Percentiles rank a stretch among this genome's conserved stretches.
Conservation (phyloP, 1,140 invertebrate genomes). For the Euura saliciscinereae region DNA sequence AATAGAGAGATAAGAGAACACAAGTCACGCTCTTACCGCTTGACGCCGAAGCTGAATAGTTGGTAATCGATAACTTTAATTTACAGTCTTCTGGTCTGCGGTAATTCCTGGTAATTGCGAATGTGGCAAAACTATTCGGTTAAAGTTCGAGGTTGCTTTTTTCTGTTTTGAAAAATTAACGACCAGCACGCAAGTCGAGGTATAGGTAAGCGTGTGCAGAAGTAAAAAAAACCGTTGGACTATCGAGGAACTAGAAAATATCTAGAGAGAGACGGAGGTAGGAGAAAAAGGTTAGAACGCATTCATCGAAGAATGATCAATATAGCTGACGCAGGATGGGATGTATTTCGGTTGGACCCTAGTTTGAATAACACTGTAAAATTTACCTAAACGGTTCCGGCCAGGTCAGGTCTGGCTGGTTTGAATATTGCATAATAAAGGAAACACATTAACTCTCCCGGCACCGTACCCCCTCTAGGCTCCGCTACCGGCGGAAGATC, state of each 20-base stretch:
- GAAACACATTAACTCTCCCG: constrained; percentile 50
- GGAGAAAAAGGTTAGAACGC: constrained; percentile 13
- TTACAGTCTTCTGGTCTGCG: too few relatives aligned
- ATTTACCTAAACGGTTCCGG: constrained; percentile 58
- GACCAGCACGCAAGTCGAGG: too few relatives aligned
- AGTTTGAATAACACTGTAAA: constrained; percentile 58
- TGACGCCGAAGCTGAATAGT: too few relatives aligned
- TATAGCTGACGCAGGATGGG: constrained; percentile 44
- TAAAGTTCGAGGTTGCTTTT: too few relatives aligned
- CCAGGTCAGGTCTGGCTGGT: constrained; percentile 38
- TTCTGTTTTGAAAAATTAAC: too few relatives aligned
- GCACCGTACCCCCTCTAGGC: not conserved
- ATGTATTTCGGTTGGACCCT: constrained; percentile 50
- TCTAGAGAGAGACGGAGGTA: too few relatives aligned
- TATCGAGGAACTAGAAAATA: not conserved
- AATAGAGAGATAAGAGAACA: too few relatives aligned
- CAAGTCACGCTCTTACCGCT: too few relatives aligned
- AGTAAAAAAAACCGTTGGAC: not conserved
- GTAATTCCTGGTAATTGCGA: too few relatives aligned
- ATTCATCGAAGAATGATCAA: constrained; percentile 52
- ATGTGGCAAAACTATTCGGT: too few relatives aligned
- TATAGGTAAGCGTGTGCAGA: too few relatives aligned
- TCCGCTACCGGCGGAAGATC: not conserved
- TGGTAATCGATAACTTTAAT: too few relatives aligned
- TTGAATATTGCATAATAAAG: constrained; percentile 55